Conservation (phyloP, 2,888 invertebrate genomes). For the Apamea epomidion region DNA sequence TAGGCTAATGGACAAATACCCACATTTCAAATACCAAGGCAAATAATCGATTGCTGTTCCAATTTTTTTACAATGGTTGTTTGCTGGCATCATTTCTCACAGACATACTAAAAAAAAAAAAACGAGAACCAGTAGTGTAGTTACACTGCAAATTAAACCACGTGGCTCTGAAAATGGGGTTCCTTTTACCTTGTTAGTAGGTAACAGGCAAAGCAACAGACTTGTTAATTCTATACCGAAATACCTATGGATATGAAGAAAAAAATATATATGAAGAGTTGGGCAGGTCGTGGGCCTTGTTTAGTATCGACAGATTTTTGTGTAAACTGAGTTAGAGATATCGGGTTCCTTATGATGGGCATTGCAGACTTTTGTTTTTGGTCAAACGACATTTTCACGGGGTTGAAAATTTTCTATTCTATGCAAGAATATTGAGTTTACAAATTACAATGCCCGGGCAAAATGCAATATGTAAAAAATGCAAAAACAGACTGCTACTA, state of each 20-base stretch:
- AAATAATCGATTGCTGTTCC: background rate
- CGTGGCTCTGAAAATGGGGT: background rate
- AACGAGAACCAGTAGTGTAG: background rate
- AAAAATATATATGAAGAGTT: background rate
- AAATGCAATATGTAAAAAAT: background rate
- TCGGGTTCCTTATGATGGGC: background rate
- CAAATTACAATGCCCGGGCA: no score
- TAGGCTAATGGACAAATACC: background rate
- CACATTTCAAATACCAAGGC: background rate
- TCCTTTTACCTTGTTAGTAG: background rate
- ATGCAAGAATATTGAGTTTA: no score
- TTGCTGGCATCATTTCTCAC: background rate
- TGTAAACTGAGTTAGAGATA: background rate
- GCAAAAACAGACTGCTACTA: background rate
- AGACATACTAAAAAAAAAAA: background rate
- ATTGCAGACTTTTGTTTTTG: background rate
- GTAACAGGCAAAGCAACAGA: conserved; percentile 1
- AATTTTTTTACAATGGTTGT: background rate
- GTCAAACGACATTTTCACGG: background rate
- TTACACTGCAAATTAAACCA: conserved; percentile 11
- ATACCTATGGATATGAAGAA: background rate
- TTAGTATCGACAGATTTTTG: background rate
- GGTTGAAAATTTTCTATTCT: background rate
- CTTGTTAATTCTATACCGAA: background rate
- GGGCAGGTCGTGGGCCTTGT: background rate